Evolutionary conservation across 2,797 vertebrate genomes (phyloP).

Genomic region (Neopelma chrysocephalum): DNA sequence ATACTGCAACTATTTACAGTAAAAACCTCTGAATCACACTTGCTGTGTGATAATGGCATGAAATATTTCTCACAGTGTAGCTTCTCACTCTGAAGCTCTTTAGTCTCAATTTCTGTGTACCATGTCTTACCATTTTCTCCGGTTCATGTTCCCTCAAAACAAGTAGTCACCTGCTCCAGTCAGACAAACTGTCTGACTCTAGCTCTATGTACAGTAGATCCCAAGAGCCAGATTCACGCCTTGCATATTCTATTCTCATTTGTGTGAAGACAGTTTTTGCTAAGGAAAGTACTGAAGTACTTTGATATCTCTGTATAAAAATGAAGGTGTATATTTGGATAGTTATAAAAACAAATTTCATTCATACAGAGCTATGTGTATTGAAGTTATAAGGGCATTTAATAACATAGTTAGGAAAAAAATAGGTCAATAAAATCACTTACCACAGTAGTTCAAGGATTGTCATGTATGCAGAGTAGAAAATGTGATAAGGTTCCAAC

Average conservation of each 20-base stretch:
- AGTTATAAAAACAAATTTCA: background rate
- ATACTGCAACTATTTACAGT: background rate
- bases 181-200: background rate
- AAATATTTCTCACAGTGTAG: background rate
- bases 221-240: accelerated
- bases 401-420: background rate
- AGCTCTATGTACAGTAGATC: background rate
- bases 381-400: background rate
- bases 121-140: background rate
- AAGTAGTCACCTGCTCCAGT: background rate
- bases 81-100: background rate
- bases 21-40: background rate
- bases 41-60: background rate
- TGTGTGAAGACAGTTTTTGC: background rate
- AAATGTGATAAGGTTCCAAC: background rate
- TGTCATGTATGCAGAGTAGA: background rate
- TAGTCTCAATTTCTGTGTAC: background rate
- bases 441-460: background rate
- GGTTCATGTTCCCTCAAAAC: background rate
- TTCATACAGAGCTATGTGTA: background rate
- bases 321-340: background rate
- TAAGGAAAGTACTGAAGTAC: background rate
- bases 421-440: background rate
- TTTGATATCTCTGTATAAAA: background rate
- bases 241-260: background rate